Evolutionary conservation across 1,140 invertebrate species (phyloP).

Genomic region (Ephestia elutella): DNA sequence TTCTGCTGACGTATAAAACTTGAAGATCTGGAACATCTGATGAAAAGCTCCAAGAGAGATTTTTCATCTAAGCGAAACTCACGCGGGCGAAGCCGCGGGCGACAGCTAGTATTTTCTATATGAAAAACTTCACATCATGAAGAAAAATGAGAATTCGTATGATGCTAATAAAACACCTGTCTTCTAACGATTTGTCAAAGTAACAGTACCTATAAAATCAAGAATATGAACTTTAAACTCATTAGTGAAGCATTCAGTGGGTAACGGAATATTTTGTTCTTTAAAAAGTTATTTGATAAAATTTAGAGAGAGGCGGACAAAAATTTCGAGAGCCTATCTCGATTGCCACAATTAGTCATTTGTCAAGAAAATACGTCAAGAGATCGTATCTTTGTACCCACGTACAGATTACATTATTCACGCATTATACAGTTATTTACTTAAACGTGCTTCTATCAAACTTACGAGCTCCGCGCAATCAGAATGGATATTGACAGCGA

Average conservation of each 20-base stretch:
- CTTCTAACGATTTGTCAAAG: neutral
- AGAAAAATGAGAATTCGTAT: too few species aligned
- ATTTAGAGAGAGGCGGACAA: neutral
- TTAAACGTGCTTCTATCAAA: constrained; percentile 31
- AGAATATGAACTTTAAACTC: neutral
- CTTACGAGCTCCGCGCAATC: constrained; percentile 25
- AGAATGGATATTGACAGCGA: constrained; percentile 52
- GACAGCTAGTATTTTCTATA: too few species aligned
- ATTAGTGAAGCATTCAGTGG: neutral
- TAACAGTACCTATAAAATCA: neutral
- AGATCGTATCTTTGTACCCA: neutral
- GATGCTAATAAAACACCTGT: neutral
- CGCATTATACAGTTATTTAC: constrained; percentile 28
- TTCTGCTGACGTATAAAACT: too few species aligned
- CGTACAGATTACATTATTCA: neutral
- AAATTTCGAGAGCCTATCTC: neutral
- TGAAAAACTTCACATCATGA: too few species aligned
- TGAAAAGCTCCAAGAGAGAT: too few species aligned
- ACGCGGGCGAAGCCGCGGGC: too few species aligned
- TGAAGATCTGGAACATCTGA: too few species aligned
- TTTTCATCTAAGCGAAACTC: too few species aligned
- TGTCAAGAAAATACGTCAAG: neutral
- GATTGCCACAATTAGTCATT: constrained; percentile 1
- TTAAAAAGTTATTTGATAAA: neutral
- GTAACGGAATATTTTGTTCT: neutral